Conservation (phyloP, 2,113 vertebrate species). For the Laterallus jamaicensis region DNA sequence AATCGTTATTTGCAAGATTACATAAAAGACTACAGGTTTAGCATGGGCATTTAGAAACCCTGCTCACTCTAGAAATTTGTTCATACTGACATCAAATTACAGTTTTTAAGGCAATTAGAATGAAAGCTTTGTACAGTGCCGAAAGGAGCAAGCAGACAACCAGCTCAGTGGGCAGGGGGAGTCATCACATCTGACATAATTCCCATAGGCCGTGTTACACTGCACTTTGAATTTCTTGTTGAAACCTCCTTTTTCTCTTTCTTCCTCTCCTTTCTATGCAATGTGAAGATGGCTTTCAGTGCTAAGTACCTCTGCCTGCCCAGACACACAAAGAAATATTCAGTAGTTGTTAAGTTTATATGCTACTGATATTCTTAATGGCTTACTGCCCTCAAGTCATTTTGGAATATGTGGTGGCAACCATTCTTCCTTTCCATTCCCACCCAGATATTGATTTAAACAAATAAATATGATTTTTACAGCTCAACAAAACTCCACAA, state of each 20-base stretch:
- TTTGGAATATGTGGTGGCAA: not conserved
- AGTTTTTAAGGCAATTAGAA: not conserved
- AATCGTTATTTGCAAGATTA: not conserved
- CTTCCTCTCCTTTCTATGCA: not conserved
- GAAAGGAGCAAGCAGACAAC: not conserved
- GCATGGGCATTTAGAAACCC: not conserved
- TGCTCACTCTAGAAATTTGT: not conserved
- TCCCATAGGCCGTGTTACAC: not conserved
- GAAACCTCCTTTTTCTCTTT: not conserved
- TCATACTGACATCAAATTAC: not conserved
- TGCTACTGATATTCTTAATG: not conserved
- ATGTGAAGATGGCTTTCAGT: not conserved
- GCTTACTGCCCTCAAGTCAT: not conserved
- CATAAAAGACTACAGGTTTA: not conserved
- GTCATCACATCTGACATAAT: not conserved
- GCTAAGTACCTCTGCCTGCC: not conserved
- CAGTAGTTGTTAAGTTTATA: not conserved
- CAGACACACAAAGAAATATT: not conserved
- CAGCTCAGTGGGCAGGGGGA: not conserved
- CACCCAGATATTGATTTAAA: not conserved
- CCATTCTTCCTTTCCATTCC: not conserved
- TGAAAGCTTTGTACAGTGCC: not conserved
- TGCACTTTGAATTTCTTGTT: rapidly evolving
- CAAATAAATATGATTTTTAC: not conserved
- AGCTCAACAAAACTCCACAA: not conserved